Base-by-base conservation (phyloP, 2,797 vertebrate genomes). In the Notolabrus celidotus region DNA sequence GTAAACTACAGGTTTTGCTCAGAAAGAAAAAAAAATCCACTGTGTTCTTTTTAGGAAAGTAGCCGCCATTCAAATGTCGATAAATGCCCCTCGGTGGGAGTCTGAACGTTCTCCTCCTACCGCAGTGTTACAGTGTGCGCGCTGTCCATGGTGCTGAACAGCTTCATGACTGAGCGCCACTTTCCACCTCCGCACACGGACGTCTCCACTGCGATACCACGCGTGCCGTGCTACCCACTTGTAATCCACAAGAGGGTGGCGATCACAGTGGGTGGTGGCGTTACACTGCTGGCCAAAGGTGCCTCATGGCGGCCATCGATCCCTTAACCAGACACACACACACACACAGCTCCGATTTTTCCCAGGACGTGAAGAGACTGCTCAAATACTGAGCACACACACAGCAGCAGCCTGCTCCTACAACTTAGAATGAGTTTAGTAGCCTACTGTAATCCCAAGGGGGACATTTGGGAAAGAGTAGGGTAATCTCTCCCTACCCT, bases 71-170 rank as follows among this genome's bases (percentile, higher is more conserved):
- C n/a, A 46, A 23, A 49, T 45, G 54, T 59, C 10, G 25, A 67
- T 59, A 27, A 64, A 67, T 41, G 63, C 58, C 29, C 22, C 38
- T 7, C 0, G 62, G 83, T 71, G 56, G 64, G 51, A 59, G 58
- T 52, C n/a, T 22, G 41, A 67, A 36, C 41, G 10, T 20, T 11
- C 36, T 12, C 61, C 59, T 57, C 34, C 45, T 39, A 19, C 67
- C 45, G 74, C 72, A 73, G 67, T 10, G n/a, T 1, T 1, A n/a
- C 1, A 42, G 42, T 52, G 7, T 7, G 5, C 25, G 83, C 73
- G 80, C 90, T 92, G 83, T 89, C 86, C 82, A 1, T 33, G 89
- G 88, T 89, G 62, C 88, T 90, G 86, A 88, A 72, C 41, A 22
- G 41, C 54, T 36, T 2, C 39, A 5, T 33, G 22, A 23, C 74